Percentiles rank a stretch among this genome's conserved stretches.
These are phyloP conservation scores for Teleiodes luculella DNA, from an alignment of 2,888 invertebrate species.

Conservation along the genomic window DNA sequence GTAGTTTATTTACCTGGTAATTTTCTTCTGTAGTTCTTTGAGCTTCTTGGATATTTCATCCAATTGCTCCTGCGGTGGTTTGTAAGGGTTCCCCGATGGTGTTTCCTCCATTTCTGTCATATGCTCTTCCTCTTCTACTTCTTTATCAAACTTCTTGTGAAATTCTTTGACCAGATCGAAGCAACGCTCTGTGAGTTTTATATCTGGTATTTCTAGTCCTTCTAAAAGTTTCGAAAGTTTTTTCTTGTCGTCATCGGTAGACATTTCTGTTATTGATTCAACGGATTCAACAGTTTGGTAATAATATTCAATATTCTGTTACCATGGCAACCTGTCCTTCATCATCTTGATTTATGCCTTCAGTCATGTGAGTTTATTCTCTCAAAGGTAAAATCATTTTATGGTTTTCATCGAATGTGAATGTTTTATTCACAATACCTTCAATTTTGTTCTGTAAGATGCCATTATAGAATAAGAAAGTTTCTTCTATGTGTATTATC, in stretches of 20 bases:
- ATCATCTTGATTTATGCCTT: too few species aligned
- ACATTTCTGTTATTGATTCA: slow-evolving; percentile 38
- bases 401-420: background rate
- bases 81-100: slow-evolving; percentile 54
- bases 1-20: slow-evolving; percentile 40
- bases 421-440: background rate
- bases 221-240: slow-evolving; percentile 59
- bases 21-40: slow-evolving; percentile 39
- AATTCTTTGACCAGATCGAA: slow-evolving; percentile 51
- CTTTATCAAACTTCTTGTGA: slow-evolving; percentile 44
- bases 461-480: slow-evolving; percentile 24
- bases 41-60: slow-evolving; percentile 58
- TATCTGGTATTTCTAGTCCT: slow-evolving; percentile 56
- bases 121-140: slow-evolving; percentile 42
- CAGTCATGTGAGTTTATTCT: too few species aligned
- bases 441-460: background rate
- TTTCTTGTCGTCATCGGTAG: slow-evolving; percentile 64
- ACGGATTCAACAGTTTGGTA: background rate
- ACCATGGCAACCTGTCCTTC: background rate
- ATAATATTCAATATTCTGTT: background rate
- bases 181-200: slow-evolving; percentile 56
- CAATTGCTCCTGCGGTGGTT: slow-evolving; percentile 45
- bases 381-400: background rate
- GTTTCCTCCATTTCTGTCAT: slow-evolving; percentile 23
- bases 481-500: slow-evolving; percentile 38